Conservation (phyloP, 1,140 invertebrate species). For the Laodelphax striatellus region DNA sequence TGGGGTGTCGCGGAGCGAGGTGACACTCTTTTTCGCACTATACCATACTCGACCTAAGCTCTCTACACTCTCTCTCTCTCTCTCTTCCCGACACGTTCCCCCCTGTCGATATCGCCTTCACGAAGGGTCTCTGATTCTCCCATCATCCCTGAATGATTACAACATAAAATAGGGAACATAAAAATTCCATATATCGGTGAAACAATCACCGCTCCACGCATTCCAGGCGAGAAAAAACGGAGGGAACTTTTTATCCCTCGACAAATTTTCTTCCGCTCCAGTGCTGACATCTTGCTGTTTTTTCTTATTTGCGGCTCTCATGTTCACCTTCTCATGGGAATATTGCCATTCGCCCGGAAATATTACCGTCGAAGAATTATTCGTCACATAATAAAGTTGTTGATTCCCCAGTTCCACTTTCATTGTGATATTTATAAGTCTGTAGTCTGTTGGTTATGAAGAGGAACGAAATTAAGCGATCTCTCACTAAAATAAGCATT, state of each 20-base stretch:
- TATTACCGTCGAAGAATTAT: too few species aligned
- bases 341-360: too few species aligned
- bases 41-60: background rate
- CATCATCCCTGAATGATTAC: constrained; percentile 10
- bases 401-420: too few species aligned
- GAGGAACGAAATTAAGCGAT: too few species aligned
- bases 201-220: constrained; percentile 10
- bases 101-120: too few species aligned
- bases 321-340: background rate
- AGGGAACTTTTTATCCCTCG: background rate
- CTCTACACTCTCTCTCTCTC: too few species aligned
- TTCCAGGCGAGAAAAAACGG: background rate
- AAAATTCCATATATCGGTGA: constrained; percentile 14
- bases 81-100: too few species aligned
- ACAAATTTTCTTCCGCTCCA: constrained; percentile 7
- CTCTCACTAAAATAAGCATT: too few species aligned
- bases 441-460: too few species aligned
- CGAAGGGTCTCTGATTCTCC: background rate
- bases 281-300: background rate
- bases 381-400: too few species aligned
- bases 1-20: background rate
- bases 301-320: background rate
- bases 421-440: too few species aligned
- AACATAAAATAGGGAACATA: constrained; percentile 10
- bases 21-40: background rate